Evolutionary conservation across 2,888 invertebrate genomes (phyloP), one percentile per base, ranked within the genome.

Genomic region (Cristatella mucedo): DNA sequence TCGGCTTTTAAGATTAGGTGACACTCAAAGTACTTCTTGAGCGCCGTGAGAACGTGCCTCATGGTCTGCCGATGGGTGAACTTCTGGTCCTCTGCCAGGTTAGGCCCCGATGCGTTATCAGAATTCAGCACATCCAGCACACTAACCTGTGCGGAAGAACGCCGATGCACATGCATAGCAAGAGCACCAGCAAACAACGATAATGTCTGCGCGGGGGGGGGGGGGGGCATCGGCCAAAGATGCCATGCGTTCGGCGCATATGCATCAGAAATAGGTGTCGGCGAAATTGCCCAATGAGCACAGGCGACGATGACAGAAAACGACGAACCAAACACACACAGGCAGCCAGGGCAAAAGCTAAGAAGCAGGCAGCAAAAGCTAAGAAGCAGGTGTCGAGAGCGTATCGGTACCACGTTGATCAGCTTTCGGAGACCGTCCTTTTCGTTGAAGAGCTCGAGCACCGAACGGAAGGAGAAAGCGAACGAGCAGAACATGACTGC

Each of bases 401-500:
- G n/a, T n/a, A n/a, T n/a, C n/a, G n/a, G n/a, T 61, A 84, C 81
- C 56, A 91, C 84, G 72, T 97, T 97, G 67, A 85, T 83, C 1
- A 97, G 70, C 61, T 85, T 84, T 11, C 95, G 71, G 3, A 95
- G 71, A 0, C 95, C 95, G 66, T 95, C 93, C 68, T 83, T 76
- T n/a, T 68, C 73, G 66, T 97, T 95, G 59, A 97, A 97, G 61
- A 89, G 80, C 52, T 89, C 86, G 6, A 95, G 69, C 55, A 97
- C 86, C 1, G 85, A 77, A 52, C 82, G 75, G 66, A 91, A 95
- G 51, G 85, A 82, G 66, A 93, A 91, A 5, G 85, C 82, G 36
- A 89, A 75, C 0, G 86, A 83, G 63, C 97, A 91, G 69, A 97
- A 97, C 87, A 93, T 89, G 20, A 89, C 85, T 2, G 91, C 89